Evolutionary conservation across 2,113 vertebrate species (phyloP).

Genomic region (Erythrocercus mccallii): DNA sequence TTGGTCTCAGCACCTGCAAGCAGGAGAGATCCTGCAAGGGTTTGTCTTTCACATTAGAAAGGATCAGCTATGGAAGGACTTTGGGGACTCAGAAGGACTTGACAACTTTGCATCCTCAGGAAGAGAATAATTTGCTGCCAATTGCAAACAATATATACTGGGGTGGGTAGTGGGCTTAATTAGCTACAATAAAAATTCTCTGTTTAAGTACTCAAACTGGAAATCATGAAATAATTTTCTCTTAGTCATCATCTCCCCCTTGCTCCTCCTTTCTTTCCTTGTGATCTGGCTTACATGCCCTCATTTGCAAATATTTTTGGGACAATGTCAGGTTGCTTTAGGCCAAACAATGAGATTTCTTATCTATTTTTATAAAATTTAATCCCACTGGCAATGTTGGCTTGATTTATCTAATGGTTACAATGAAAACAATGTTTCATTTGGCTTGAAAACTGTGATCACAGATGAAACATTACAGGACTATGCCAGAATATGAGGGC

Average conservation of each 20-base stretch:
- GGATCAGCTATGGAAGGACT: not conserved
- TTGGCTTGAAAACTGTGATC: slow-evolving; percentile 26
- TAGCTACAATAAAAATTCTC: not conserved
- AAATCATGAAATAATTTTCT: not conserved
- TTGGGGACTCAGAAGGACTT: not conserved
- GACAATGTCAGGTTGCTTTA: slow-evolving; percentile 8
- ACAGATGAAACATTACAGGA: not conserved
- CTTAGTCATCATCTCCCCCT: not conserved
- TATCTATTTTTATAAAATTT: slow-evolving; percentile 43
- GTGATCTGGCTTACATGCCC: not conserved
- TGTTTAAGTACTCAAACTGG: not conserved
- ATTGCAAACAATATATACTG: not conserved
- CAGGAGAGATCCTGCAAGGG: not conserved
- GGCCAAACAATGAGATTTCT: slow-evolving; percentile 24
- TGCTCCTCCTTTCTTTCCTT: not conserved
- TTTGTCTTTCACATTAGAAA: not conserved
- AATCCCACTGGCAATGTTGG: slow-evolving; percentile 15
- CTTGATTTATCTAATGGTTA: slow-evolving; percentile 22
- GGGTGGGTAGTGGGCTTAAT: not conserved
- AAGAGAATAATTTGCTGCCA: not conserved
- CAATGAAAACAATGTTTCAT: slow-evolving; percentile 45
- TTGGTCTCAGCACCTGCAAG: not conserved
- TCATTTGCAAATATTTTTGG: slow-evolving; percentile 4
- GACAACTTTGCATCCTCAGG: not conserved
- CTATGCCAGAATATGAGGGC: not conserved